Conservation (phyloP, 1,140 invertebrate genomes). For the Homalodisca vitripennis region DNA sequence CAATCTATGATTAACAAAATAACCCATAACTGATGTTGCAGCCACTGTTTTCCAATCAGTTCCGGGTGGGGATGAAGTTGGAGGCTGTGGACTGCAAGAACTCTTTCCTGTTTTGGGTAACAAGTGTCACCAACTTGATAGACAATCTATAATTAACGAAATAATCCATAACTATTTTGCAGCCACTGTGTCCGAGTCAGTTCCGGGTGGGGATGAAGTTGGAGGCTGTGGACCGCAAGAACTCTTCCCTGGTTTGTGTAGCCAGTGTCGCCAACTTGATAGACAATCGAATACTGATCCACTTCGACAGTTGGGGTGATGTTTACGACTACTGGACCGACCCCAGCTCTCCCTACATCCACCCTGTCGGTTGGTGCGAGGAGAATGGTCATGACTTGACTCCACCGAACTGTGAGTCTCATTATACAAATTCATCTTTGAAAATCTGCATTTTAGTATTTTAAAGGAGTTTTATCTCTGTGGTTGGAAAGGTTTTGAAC, state of each 20-base stretch:
- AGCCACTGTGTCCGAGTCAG: slow-evolving; percentile 69
- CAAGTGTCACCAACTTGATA: slow-evolving; percentile 80
- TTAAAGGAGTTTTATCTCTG: no score
- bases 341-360: slow-evolving; percentile 85
- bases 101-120: slow-evolving; percentile 81
- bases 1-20: no score
- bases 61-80: slow-evolving; percentile 87
- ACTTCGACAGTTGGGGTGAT: slow-evolving; percentile 95
- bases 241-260: slow-evolving; percentile 82
- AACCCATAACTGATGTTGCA: slow-evolving; percentile 55
- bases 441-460: no score
- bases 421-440: no score
- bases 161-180: no score
- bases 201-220: slow-evolving; percentile 91
- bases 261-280: slow-evolving; percentile 83
- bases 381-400: slow-evolving; percentile 76
- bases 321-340: slow-evolving; percentile 95
- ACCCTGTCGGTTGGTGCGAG: slow-evolving; percentile 91
- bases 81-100: slow-evolving; percentile 95
- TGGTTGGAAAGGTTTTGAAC: no score
- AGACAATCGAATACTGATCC: slow-evolving; percentile 82
- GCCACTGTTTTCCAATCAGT: slow-evolving; percentile 70
- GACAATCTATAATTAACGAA: no score
- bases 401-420: slow-evolving; percentile 77
- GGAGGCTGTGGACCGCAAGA: slow-evolving; percentile 92